Evolutionary conservation across 2,888 invertebrate species (phyloP), one percentile per base, ranked within the genome.

Genomic region (Mythimna pallens): DNA sequence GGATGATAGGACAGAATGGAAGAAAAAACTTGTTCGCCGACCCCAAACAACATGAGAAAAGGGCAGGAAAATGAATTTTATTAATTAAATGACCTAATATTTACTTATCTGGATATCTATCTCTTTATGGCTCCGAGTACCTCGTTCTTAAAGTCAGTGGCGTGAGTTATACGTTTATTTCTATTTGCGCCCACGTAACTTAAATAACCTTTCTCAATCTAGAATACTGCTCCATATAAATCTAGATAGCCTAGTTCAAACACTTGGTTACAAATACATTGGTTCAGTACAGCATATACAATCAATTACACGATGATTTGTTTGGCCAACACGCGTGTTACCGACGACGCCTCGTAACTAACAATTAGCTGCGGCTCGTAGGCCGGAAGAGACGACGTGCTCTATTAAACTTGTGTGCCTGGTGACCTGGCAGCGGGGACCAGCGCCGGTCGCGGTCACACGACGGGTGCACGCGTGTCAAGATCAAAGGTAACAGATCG

Each of bases 321-420:
- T 65, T 76, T 52, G 57, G 34, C 7, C 58, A 59, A 76, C 69
- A 66, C 14, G 36, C 25, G 55, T 40, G 62, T 40, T 62, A 25
- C 34, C 47, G 43, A 9, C 30, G 14, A 10, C 64, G 47, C 36
- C 20, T 36, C 9, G 14, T 50, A 78, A 65, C 43, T 76, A 59
- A 76, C 81, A 81, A 81, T 66, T 69, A 76, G 25, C 52, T 40
- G 0, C 43, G 62, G 25, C 10, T 34, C 47, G 63, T 22, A 17
- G 61, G 30, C 40, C 70, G 79, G 79, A 81, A 81, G 66, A 64
- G 70, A 59, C 76, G 66, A 64, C 77, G 66, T 59, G 77, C 7
- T 81, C 81, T 70, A 67, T 55, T 64, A 58, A 55, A 22, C 62
- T 55, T 55, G 69, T 68, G 55, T 63, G 62, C 34, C 47, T 22